These are phyloP conservation scores for Phyllopteryx taeniolatus DNA, from an alignment of 2,113 vertebrate species.

Conservation along the genomic window DNA sequence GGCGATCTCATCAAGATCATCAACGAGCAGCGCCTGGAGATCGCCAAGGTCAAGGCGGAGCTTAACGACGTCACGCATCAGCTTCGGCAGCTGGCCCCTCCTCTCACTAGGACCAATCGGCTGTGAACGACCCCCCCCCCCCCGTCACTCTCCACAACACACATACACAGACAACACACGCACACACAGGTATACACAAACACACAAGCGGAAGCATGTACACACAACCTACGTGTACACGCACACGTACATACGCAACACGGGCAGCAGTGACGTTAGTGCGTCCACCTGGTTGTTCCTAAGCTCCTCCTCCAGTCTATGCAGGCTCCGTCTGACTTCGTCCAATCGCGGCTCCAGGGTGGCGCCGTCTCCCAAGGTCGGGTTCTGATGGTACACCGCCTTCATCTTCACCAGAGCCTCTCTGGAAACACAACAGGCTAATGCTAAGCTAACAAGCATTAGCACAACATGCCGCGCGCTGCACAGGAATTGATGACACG, in stretches of 20 bases:
- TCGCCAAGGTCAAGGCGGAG: constrained; percentile 3
- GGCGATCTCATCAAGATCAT: constrained; percentile 6
- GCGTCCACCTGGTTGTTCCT: constrained; percentile 80
- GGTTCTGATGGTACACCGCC: constrained; percentile 90
- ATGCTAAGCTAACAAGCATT: neutral
- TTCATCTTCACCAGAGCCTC: constrained; percentile 94
- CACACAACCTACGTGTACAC: no score
- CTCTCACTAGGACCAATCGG: neutral
- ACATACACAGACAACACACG: neutral
- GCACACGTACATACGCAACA: no score
- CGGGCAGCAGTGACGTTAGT: neutral
- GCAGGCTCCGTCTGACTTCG: constrained; percentile 85
- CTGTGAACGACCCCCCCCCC: neutral
- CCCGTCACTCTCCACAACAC: neutral
- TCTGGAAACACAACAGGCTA: constrained; percentile 60
- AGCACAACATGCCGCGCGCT: neutral
- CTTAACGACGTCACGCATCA: constrained; percentile 9
- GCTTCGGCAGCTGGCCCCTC: neutral
- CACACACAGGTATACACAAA: neutral
- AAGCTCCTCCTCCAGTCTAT: constrained; percentile 82
- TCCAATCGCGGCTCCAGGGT: constrained; percentile 86
- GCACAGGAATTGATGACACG: no score
- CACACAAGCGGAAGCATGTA: no score
- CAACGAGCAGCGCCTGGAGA: constrained; percentile 7
- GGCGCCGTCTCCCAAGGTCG: constrained; percentile 88